A percentile compares a stretch with the other conserved stretches of the same genome.
These are phyloP conservation scores for Oreochromis niloticus DNA, from an alignment of 2,113 vertebrate genomes.

Conservation along the genomic window DNA sequence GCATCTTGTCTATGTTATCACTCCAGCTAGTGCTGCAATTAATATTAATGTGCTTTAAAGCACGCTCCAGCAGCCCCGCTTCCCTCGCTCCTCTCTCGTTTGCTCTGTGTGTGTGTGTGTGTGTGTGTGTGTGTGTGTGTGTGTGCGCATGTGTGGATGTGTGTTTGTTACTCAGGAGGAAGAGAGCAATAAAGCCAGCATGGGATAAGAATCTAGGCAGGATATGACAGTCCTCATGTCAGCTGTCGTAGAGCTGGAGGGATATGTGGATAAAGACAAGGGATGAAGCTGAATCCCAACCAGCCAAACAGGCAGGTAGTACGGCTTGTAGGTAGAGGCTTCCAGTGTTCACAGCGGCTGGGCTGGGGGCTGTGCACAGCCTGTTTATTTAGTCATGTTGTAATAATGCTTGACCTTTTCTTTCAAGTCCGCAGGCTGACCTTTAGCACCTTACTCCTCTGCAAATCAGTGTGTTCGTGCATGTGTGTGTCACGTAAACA, in stretches of 20 bases:
- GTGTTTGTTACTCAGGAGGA: conserved; percentile 49
- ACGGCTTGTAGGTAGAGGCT: background rate
- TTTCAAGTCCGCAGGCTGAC: conserved; percentile 62
- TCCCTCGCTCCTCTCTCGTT: background rate
- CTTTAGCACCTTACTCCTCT: conserved; percentile 58
- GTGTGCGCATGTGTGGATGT: conserved; percentile 2
- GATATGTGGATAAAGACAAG: conserved; percentile 61
- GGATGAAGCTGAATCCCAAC: conserved; percentile 45
- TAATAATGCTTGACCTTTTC: conserved; percentile 74
- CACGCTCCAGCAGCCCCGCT: conserved; percentile 60
- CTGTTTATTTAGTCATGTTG: conserved; percentile 70
- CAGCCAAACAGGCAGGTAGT: conserved; percentile 30
- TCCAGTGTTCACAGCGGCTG: background rate
- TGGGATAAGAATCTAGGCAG: conserved; percentile 70
- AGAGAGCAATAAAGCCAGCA: conserved; percentile 64
- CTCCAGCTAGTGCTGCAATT: conserved; percentile 70
- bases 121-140: background rate
- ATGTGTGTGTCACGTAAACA: background rate
- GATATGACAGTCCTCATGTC: conserved; percentile 76
- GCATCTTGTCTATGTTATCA: conserved; percentile 62
- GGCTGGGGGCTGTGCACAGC: background rate
- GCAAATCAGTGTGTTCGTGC: conserved; percentile 10
- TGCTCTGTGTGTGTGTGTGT: background rate
- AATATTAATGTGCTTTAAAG: conserved; percentile 76
- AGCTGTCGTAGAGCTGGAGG: conserved; percentile 63